Evolutionary conservation across 2,113 vertebrate genomes (phyloP).

Genomic region (Centropus unirufus): DNA sequence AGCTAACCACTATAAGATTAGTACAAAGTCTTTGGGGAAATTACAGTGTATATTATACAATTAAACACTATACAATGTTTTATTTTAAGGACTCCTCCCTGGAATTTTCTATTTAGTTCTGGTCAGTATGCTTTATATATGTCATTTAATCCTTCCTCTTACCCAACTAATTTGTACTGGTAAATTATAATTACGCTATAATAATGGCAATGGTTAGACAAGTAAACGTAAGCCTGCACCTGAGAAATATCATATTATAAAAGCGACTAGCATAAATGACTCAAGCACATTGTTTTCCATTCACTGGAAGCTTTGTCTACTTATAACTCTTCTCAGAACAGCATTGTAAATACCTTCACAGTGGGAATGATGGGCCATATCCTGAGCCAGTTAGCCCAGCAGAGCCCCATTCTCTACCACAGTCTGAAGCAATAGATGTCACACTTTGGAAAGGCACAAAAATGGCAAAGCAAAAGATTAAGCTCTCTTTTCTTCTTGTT

Average conservation of each 20-base stretch:
- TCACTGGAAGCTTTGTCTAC: neutral
- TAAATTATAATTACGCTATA: slow-evolving; percentile 56
- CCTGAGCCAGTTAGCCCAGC: neutral
- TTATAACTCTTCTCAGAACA: neutral
- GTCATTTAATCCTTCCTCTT: slow-evolving; percentile 47
- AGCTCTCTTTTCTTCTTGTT: neutral
- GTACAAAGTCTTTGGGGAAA: slow-evolving; percentile 41
- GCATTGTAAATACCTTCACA: neutral
- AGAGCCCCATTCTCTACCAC: neutral
- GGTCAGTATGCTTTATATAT: slow-evolving; percentile 38
- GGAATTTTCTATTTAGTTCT: slow-evolving; percentile 50
- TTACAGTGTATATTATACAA: slow-evolving; percentile 40
- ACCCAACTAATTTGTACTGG: slow-evolving; percentile 51
- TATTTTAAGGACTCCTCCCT: slow-evolving; percentile 49
- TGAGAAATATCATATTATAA: neutral
- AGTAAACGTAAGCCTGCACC: neutral
- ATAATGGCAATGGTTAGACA: slow-evolving; percentile 10
- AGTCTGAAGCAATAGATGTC: neutral
- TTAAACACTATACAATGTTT: neutral
- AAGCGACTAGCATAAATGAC: neutral
- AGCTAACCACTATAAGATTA: slow-evolving; percentile 20
- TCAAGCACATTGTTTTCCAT: neutral
- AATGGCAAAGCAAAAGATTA: neutral
- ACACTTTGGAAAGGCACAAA: neutral
- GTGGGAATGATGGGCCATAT: neutral